Percentiles rank a stretch among this genome's conserved stretches.
phyloP scores from a whole-genome alignment of 2,888 invertebrate species.

The Elmis aenea region DNA sequence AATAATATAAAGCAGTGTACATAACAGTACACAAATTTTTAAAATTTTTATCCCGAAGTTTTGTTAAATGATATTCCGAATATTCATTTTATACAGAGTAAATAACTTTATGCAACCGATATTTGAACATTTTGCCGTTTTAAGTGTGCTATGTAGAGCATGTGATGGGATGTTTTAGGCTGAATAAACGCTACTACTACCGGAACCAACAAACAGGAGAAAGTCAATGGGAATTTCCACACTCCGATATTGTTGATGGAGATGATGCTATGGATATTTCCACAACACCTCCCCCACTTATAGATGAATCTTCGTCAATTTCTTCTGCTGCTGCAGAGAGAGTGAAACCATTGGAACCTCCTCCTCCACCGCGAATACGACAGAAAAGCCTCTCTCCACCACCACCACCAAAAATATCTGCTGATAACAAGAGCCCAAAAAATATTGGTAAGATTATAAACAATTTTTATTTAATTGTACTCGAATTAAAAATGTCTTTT shows the following conservation, averaged over 20 bases:
- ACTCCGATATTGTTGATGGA: conserved; percentile 46
- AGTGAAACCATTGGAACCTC: conserved; percentile 32
- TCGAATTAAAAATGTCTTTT: neutral
- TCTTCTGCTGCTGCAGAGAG: conserved; percentile 33
- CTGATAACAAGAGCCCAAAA: neutral
- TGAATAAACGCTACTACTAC: conserved; percentile 64
- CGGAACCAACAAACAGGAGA: conserved; percentile 55
- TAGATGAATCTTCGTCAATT: conserved; percentile 35
- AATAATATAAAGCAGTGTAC: too few relatives aligned
- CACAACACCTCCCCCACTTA: conserved; percentile 52
- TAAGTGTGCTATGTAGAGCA: too few relatives aligned
- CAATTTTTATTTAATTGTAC: too few relatives aligned
- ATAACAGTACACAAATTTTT: too few relatives aligned
- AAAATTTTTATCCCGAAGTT: too few relatives aligned
- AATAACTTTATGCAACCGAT: too few relatives aligned
- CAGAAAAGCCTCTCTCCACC: conserved; percentile 19
- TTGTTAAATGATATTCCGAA: too few relatives aligned
- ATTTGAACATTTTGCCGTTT: too few relatives aligned
- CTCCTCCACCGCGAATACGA: conserved; percentile 30
- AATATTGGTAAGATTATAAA: neutral
- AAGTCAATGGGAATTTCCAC: conserved; percentile 62
- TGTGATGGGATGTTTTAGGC: conserved; percentile 49
- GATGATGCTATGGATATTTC: conserved; percentile 59
- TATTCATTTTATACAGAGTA: too few relatives aligned
- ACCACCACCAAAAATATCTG: conserved; percentile 19